Evolutionary conservation across 2,888 invertebrate genomes (phyloP), one percentile per base, ranked within the genome.

Genomic region (Panzeria rudis): DNA sequence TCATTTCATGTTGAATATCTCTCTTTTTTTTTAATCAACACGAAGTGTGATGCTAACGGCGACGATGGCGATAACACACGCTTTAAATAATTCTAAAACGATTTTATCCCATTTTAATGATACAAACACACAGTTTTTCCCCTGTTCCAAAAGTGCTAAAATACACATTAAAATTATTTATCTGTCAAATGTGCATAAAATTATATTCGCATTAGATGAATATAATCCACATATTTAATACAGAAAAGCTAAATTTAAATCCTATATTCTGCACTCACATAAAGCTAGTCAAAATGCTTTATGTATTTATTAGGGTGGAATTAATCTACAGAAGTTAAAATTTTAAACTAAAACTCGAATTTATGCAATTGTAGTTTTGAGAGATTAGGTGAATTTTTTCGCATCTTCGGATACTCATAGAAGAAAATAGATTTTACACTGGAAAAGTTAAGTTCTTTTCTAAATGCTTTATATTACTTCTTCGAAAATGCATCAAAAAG

Each of bases 141-240:
- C 41, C 29, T 1, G 3, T 17, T 59, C 15, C 1, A 8, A 29
- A 56, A 56, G 29, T 29, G 56, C 17, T 29, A 56, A 71, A 71
- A 41, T 44, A 23, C 25, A 61, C 38, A 44, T 54, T 68, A 25
- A 54, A 79, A 79, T 69, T 75, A 64, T 84, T 84, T 84, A 76
- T 84, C 84, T 71, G 52, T 44, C 56, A 62, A 84, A 80, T 84
- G 76, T 80, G 78, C 78, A 78, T 50, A 61, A 66, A 52, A 75
- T 75, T 64, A 52, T 61, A 44, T 2, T 52, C 52, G 35, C 13
- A 15, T 71, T 52, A 35, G 35, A 52, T 47, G 38, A 69, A 44
- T 29, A 17, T 47, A 41, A 71, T 41, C 17, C 41, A 38, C 25
- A 50, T 6, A 71, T 41, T 71, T 38, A n/a, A 54, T 47, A 15